Percentiles rank a stretch among this genome's conserved stretches.
Evolutionary conservation across 2,113 vertebrate species (phyloP).

Genomic region (Microcebus tavaratra): DNA sequence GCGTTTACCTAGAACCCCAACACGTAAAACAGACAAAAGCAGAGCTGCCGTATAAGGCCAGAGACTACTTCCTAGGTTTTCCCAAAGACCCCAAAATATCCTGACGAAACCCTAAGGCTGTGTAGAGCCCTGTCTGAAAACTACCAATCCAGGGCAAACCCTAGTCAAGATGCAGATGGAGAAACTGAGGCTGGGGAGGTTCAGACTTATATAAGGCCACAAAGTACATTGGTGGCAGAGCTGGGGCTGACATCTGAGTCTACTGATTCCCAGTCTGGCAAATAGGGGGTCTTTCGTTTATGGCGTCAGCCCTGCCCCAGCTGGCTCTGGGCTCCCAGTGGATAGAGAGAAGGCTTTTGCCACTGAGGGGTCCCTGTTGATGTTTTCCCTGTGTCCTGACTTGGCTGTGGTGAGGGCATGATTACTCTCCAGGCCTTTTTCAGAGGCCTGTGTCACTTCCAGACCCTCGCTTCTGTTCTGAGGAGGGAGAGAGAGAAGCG

Average conservation of each 20-base stretch:
- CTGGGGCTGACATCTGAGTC: background rate
- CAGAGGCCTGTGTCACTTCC: background rate
- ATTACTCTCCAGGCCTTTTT: background rate
- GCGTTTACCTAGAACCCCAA: background rate
- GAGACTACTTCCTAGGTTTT: background rate
- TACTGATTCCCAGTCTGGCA: background rate
- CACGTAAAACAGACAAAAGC: background rate
- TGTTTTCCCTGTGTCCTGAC: background rate
- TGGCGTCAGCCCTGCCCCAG: background rate
- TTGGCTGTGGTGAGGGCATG: rapidly evolving
- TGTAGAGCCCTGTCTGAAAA: background rate
- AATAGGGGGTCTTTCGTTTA: background rate
- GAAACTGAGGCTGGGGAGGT: background rate
- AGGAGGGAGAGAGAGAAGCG: background rate
- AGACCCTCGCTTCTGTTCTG: background rate
- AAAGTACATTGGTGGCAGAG: background rate
- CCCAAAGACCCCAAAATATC: background rate
- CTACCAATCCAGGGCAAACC: background rate
- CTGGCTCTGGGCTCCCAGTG: background rate
- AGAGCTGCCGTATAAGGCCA: background rate
- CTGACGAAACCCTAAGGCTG: background rate
- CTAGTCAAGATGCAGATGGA: background rate
- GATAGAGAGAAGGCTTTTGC: background rate
- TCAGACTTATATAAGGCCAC: background rate
- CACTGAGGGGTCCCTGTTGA: background rate